Evolutionary conservation across 2,797 vertebrate species (phyloP).

Genomic region (Pseudochirops corinnae): DNA sequence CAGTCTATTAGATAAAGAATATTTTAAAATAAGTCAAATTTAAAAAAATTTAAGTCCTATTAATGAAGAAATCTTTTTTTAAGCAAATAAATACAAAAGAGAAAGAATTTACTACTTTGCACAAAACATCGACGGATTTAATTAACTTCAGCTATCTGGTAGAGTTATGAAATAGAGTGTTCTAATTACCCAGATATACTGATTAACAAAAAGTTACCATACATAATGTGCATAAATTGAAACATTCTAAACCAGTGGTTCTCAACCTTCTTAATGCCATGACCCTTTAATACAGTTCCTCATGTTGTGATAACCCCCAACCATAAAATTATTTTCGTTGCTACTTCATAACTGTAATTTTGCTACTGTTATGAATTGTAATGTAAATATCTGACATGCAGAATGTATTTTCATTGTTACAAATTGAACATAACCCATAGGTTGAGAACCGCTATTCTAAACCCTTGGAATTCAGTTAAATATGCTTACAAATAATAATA

Average conservation of each 20-base stretch:
- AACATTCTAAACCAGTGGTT: background rate
- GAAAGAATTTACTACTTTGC: background rate
- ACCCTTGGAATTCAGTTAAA: background rate
- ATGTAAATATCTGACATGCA: too few relatives aligned
- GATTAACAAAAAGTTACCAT: background rate
- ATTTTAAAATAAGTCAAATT: slow-evolving; percentile 56
- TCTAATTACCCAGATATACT: background rate
- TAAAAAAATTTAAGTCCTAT: background rate
- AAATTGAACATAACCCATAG: too few relatives aligned
- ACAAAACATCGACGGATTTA: background rate
- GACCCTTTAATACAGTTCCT: too few relatives aligned
- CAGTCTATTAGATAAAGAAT: slow-evolving; percentile 85
- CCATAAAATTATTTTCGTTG: too few relatives aligned
- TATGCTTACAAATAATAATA: background rate
- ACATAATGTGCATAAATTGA: background rate
- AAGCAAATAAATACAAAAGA: background rate
- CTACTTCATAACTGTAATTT: too few relatives aligned
- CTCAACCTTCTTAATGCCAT: too few relatives aligned
- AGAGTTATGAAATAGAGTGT: background rate
- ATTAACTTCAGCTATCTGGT: background rate
- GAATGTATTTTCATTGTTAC: too few relatives aligned
- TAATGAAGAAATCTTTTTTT: background rate
- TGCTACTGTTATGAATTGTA: too few relatives aligned
- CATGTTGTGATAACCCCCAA: too few relatives aligned
- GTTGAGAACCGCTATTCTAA: background rate